phyloP scores from a whole-genome alignment of 2,888 invertebrate genomes.

The Exocentrus adspersus region DNA sequence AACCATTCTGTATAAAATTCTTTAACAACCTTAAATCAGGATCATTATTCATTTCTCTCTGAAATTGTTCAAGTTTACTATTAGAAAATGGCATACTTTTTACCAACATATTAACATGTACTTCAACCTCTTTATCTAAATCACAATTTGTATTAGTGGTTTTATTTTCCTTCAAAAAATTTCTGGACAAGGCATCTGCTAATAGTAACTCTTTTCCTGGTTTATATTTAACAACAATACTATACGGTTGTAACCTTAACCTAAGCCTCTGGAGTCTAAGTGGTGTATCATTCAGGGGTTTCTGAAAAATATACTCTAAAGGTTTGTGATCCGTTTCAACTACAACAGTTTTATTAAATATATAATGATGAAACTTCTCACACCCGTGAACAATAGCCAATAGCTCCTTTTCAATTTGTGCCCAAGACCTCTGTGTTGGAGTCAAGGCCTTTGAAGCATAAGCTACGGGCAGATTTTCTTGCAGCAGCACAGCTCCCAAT shows the following conservation, averaged over 20 bases:
- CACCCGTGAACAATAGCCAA: not conserved
- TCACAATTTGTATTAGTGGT: no score
- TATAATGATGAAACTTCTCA: conserved; percentile 6
- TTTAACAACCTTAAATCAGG: no score
- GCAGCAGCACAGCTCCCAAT: not conserved
- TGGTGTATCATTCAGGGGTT: conserved; percentile 28
- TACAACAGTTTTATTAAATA: not conserved
- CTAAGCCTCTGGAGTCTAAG: conserved; percentile 30
- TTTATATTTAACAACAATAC: conserved; percentile 35
- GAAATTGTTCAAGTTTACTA: no score
- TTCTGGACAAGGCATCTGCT: conserved; percentile 32
- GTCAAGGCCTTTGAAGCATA: conserved; percentile 10
- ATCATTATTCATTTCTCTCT: no score
- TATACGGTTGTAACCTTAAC: conserved; percentile 33
- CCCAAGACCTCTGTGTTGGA: not conserved
- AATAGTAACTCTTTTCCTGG: conserved; percentile 33
- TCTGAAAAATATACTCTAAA: conserved; percentile 33
- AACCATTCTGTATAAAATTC: no score
- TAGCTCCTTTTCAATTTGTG: conserved; percentile 3
- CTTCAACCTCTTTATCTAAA: no score
- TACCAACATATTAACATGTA: no score
- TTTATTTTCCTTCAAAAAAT: no score
- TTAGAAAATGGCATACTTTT: no score
- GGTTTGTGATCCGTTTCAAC: conserved; percentile 30
- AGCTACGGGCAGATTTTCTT: conserved; percentile 1